These are phyloP conservation scores for Protaetia brevitarsis DNA, from an alignment of 1,140 invertebrate genomes.

Conservation along the genomic window DNA sequence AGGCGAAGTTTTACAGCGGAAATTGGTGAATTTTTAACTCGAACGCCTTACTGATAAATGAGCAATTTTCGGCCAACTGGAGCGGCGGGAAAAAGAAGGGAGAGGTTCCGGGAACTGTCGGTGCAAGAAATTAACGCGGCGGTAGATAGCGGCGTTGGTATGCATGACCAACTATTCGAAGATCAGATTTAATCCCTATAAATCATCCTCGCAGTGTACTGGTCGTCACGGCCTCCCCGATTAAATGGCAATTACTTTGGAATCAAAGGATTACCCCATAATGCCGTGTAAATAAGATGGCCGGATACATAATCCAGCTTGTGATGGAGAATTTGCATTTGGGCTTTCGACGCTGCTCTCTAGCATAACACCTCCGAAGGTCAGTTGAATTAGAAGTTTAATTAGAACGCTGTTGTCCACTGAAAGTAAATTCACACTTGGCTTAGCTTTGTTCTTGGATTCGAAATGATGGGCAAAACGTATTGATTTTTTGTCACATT, in stretches of 20 bases:
- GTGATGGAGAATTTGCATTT: conserved; percentile 23
- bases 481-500: too few species aligned
- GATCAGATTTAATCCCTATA: conserved; percentile 28
- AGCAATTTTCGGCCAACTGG: not conserved
- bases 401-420: not conserved
- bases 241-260: conserved; percentile 35
- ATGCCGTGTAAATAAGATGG: conserved; percentile 34
- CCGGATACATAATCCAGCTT: conserved; percentile 28
- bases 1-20: not conserved
- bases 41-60: not conserved
- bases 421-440: not conserved
- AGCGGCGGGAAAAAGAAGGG: not conserved
- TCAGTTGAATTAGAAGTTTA: conserved; percentile 4
- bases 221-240: conserved; percentile 29
- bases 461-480: too few species aligned
- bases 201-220: conserved; percentile 29
- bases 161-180: conserved; percentile 16
- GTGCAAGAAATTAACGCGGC: conserved; percentile 2
- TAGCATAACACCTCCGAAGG: not conserved
- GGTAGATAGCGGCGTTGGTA: conserved; percentile 23
- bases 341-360: not conserved
- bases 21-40: conserved; percentile 15
- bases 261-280: conserved; percentile 33
- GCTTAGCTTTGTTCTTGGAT: too few species aligned
- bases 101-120: not conserved